A percentile compares a stretch with the other conserved stretches of the same genome.
These are phyloP conservation scores for Drosophila repletoides DNA, from an alignment of 1,140 invertebrate genomes.

Conservation along the genomic window DNA sequence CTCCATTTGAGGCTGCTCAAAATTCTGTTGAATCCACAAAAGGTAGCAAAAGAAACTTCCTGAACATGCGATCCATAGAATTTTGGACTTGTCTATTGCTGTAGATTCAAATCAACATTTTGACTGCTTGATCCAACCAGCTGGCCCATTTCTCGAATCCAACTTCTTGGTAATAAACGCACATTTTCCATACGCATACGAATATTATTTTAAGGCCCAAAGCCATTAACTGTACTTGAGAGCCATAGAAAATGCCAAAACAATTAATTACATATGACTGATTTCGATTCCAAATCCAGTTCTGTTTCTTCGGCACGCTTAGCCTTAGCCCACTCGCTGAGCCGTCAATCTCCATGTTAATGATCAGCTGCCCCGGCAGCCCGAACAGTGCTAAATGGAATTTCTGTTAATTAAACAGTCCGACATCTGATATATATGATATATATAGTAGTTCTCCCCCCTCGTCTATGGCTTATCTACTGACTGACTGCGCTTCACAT, in stretches of 20 bases:
- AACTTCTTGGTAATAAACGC: slow-evolving; percentile 6
- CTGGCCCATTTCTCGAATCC: slow-evolving; percentile 2
- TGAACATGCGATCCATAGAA: slow-evolving; percentile 27
- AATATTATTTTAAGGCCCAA: neutral
- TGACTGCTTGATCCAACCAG: neutral
- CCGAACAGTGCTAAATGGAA: slow-evolving; percentile 26
- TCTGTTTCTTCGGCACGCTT: slow-evolving; percentile 16
- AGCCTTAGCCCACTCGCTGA: slow-evolving; percentile 8
- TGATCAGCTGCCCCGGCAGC: slow-evolving; percentile 18
- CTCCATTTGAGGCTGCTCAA: neutral
- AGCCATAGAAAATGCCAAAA: slow-evolving; percentile 28
- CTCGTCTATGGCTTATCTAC: neutral
- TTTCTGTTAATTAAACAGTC: slow-evolving; percentile 41
- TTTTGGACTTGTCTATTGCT: slow-evolving; percentile 8
- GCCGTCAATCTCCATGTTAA: slow-evolving; percentile 30
- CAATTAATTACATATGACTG: slow-evolving; percentile 46
- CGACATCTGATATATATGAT: no score
- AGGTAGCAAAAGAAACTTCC: slow-evolving; percentile 26
- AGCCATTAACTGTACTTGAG: slow-evolving; percentile 32
- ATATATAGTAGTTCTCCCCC: neutral
- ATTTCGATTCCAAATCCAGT: slow-evolving; percentile 31
- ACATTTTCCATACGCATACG: neutral
- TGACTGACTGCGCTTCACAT: slow-evolving; percentile 8
- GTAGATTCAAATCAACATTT: slow-evolving; percentile 30
- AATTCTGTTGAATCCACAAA: slow-evolving; percentile 45